A percentile compares a stretch with the other conserved stretches of the same genome.
phyloP scores from a whole-genome alignment of 2,888 invertebrate genomes.

The Agapostemon virescens region DNA sequence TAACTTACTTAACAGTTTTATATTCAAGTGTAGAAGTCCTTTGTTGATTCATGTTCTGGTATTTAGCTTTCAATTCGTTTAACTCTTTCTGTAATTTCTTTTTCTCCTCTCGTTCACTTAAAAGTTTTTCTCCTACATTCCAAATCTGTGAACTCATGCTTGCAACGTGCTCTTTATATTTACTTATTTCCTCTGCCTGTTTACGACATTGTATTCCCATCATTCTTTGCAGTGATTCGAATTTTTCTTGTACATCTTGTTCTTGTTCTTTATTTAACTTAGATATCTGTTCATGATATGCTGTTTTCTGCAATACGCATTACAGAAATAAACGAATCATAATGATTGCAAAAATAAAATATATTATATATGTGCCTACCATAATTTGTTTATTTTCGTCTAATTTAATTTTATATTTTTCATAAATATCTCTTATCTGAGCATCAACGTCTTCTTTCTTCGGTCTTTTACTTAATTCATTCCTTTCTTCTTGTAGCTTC shows the following conservation, averaged over 20 bases:
- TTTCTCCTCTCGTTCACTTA: slow-evolving; percentile 83
- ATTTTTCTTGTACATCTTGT: slow-evolving; percentile 80
- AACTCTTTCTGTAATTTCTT: slow-evolving; percentile 81
- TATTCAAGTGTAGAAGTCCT: slow-evolving; percentile 46
- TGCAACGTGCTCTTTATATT: slow-evolving; percentile 82
- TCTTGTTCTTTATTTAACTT: slow-evolving; percentile 83
- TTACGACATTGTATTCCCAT: slow-evolving; percentile 76
- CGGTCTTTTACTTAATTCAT: slow-evolving; percentile 67
- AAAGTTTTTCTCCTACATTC: slow-evolving; percentile 84
- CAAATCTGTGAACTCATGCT: slow-evolving; percentile 83
- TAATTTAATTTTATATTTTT: slow-evolving; percentile 88
- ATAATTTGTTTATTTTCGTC: slow-evolving; percentile 91
- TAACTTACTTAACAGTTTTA: slow-evolving; percentile 68
- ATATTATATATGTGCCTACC: slow-evolving; percentile 81
- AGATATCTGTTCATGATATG: slow-evolving; percentile 85
- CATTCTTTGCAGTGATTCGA: slow-evolving; percentile 77
- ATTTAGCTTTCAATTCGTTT: slow-evolving; percentile 59
- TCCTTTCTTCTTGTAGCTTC: slow-evolving; percentile 61
- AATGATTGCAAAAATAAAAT: slow-evolving; percentile 34
- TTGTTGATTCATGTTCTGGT: slow-evolving; percentile 23
- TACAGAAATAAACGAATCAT: slow-evolving; percentile 35
- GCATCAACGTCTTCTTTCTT: slow-evolving; percentile 67
- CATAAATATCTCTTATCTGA: slow-evolving; percentile 82
- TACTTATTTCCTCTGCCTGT: slow-evolving; percentile 78
- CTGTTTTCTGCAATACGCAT: slow-evolving; percentile 73